Conservation (phyloP, 1,140 invertebrate genomes). For the Drosophila ercepeae region DNA sequence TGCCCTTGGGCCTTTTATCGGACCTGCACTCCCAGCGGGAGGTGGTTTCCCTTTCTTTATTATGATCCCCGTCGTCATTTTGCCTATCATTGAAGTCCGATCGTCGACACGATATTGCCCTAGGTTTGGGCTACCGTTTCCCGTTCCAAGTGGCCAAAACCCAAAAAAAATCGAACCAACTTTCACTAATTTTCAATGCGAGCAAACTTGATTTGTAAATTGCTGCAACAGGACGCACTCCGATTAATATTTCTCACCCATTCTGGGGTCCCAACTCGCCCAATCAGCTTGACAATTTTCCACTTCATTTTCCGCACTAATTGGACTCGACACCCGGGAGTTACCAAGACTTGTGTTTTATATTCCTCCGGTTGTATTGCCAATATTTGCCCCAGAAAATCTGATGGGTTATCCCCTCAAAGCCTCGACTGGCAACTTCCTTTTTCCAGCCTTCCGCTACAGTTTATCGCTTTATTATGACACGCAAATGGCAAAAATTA, state of each 20-base stretch:
- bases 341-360: not conserved
- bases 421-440: slow-evolving; percentile 21
- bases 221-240: slow-evolving; percentile 63
- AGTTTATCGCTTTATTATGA: slow-evolving; percentile 68
- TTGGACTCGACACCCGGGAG: slow-evolving; percentile 42
- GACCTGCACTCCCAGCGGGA: slow-evolving; percentile 36
- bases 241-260: slow-evolving; percentile 56
- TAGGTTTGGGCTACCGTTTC: slow-evolving; percentile 71
- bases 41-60: slow-evolving; percentile 19
- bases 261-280: slow-evolving; percentile 28
- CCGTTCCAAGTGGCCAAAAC: slow-evolving; percentile 41
- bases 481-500: slow-evolving; percentile 79
- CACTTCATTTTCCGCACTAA: slow-evolving; percentile 43
- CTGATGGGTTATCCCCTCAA: not conserved
- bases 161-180: slow-evolving; percentile 35
- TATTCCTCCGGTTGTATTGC: slow-evolving; percentile 26
- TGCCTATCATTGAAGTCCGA: slow-evolving; percentile 54
- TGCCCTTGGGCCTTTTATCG: slow-evolving; percentile 28
- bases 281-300: slow-evolving; percentile 45
- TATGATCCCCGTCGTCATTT: slow-evolving; percentile 9
- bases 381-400: not conserved
- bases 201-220: slow-evolving; percentile 67
- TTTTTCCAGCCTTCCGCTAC: slow-evolving; percentile 42
- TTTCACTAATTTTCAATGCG: slow-evolving; percentile 69
- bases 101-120: slow-evolving; percentile 79